A percentile compares a stretch with the other conserved stretches of the same genome.
Evolutionary conservation across 2,888 invertebrate genomes (phyloP).

Genomic region (Volucella inanis): DNA sequence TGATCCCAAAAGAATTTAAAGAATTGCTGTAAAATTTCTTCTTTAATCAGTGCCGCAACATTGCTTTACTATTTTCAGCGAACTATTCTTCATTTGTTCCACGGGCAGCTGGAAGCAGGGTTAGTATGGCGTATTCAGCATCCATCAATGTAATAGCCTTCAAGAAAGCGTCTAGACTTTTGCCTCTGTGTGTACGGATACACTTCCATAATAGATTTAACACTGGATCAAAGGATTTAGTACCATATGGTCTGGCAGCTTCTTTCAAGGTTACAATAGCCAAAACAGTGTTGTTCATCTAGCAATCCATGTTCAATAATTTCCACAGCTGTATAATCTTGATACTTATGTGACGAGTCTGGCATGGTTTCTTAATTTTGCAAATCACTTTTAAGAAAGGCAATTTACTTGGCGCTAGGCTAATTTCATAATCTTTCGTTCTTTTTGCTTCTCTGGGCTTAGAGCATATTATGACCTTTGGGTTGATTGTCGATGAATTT

Average conservation of each 20-base stretch:
- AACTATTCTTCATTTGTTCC: slow-evolving; percentile 99
- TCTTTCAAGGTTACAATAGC: slow-evolving; percentile 99
- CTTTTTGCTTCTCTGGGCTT: slow-evolving; percentile 97
- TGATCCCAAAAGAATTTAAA: slow-evolving; percentile 99
- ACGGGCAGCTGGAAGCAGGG: slow-evolving; percentile 99
- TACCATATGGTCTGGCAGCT: slow-evolving; percentile 99
- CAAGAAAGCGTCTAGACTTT: slow-evolving; percentile 99
- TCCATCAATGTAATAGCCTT: slow-evolving; percentile 99
- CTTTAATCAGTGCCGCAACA: slow-evolving; percentile 99
- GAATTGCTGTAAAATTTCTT: slow-evolving; percentile 98
- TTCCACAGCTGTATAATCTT: slow-evolving; percentile 99
- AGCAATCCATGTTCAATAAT: slow-evolving; percentile 99
- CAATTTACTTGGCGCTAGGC: slow-evolving; percentile 96
- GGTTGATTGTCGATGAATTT: slow-evolving; percentile 97
- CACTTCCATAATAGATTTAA: slow-evolving; percentile 99
- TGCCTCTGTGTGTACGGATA: slow-evolving; percentile 94
- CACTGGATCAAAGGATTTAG: slow-evolving; percentile 99
- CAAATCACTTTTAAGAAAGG: slow-evolving; percentile 99
- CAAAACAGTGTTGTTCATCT: slow-evolving; percentile 98
- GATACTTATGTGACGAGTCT: slow-evolving; percentile 98
- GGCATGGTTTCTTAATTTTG: slow-evolving; percentile 99
- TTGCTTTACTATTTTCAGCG: slow-evolving; percentile 99
- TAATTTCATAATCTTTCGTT: slow-evolving; percentile 99
- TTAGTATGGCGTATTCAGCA: slow-evolving; percentile 98
- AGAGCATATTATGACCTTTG: slow-evolving; percentile 94